Conservation (phyloP, 1,140 invertebrate genomes). For the Halyomorpha halys region DNA sequence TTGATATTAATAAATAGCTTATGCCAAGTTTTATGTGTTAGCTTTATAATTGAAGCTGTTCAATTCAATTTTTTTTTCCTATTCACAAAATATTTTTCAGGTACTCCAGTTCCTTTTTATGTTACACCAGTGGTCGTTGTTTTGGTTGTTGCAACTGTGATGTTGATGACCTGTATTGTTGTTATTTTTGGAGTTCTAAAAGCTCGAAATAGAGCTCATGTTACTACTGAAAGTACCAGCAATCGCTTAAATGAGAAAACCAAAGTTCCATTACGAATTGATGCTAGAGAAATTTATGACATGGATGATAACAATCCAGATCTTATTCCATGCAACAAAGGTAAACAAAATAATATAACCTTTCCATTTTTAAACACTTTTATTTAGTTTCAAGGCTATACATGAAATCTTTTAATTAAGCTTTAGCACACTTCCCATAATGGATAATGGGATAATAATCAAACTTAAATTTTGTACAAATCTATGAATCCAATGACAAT, state of each 20-base stretch:
- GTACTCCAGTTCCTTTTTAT: slow-evolving; percentile 50
- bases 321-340: slow-evolving; percentile 75
- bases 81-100: slow-evolving; percentile 33
- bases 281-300: slow-evolving; percentile 56
- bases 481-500: too few species aligned
- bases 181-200: slow-evolving; percentile 58
- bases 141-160: slow-evolving; percentile 57
- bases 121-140: slow-evolving; percentile 64
- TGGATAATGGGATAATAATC: too few species aligned
- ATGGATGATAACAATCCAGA: slow-evolving; percentile 74
- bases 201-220: slow-evolving; percentile 44
- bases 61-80: too few species aligned
- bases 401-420: too few species aligned
- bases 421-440: too few species aligned
- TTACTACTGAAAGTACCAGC: slow-evolving; percentile 42
- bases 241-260: slow-evolving; percentile 56
- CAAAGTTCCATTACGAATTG: slow-evolving; percentile 46
- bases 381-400: too few species aligned
- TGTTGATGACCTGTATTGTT: slow-evolving; percentile 61
- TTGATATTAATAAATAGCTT: too few species aligned
- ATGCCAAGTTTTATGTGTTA: too few species aligned
- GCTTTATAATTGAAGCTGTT: too few species aligned
- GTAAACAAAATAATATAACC: slow-evolving; percentile 40
- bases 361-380: too few species aligned
- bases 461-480: too few species aligned